Percentiles rank a stretch among this genome's conserved stretches.
phyloP scores from a whole-genome alignment of 1,140 invertebrate species.

The Laupala kohalensis region DNA sequence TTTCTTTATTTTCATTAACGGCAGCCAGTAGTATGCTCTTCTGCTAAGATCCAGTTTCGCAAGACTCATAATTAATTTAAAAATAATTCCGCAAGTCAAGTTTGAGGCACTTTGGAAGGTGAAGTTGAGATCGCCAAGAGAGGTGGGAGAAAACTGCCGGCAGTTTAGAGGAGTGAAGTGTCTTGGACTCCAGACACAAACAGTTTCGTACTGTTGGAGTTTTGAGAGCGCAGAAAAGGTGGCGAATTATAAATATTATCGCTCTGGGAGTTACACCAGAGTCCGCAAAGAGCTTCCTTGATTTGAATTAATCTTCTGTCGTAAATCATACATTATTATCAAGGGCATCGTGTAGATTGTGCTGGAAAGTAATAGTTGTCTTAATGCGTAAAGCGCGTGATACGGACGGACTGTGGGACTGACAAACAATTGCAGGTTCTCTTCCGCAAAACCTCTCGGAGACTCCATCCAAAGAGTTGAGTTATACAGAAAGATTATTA shows the following conservation, averaged over 20 bases:
- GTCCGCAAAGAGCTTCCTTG: not conserved
- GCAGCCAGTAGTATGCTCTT: not conserved
- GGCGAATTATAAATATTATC: not conserved
- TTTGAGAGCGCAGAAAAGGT: not conserved
- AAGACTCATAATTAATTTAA: not conserved
- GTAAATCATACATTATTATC: not conserved
- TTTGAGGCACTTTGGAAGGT: not conserved
- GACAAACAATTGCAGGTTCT: too few relatives aligned
- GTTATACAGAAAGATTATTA: too few relatives aligned
- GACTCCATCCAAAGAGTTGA: too few relatives aligned
- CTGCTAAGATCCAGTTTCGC: not conserved
- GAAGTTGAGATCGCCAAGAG: not conserved
- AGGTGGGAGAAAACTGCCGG: not conserved
- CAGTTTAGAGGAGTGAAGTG: not conserved
- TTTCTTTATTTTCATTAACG: not conserved
- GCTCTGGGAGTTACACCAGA: not conserved
- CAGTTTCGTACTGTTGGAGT: not conserved
- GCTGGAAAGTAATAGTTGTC: not conserved
- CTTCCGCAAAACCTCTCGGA: too few relatives aligned
- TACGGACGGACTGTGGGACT: too few relatives aligned
- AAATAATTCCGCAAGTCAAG: not conserved
- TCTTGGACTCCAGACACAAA: not conserved
- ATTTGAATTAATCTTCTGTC: not conserved
- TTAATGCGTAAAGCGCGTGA: not conserved
- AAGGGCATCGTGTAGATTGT: not conserved